Conservation (phyloP, 2,797 vertebrate genomes). For the Euphonia xanthogaster region DNA sequence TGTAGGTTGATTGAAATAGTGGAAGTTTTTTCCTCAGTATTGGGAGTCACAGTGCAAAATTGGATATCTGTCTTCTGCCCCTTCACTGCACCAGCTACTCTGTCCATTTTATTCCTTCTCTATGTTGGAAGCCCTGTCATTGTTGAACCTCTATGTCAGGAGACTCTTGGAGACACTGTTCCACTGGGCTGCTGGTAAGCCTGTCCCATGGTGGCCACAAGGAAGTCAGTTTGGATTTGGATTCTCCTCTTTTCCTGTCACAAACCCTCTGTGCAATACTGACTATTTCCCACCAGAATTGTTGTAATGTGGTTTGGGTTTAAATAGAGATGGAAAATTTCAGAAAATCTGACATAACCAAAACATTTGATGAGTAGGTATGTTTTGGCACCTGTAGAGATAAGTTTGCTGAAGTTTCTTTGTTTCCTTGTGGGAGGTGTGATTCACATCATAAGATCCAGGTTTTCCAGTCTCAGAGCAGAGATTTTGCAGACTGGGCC, state of each 20-base stretch:
- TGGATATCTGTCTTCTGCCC: not conserved
- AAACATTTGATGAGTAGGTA: not conserved
- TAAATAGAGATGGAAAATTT: not conserved
- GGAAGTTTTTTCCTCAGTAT: not conserved
- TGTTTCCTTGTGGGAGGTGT: not conserved
- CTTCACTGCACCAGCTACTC: not conserved
- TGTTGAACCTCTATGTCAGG: not conserved
- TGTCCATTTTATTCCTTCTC: not conserved
- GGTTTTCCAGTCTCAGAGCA: not conserved
- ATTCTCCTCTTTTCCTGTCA: not conserved
- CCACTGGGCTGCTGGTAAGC: not conserved
- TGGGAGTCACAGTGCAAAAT: not conserved
- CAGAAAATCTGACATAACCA: not conserved
- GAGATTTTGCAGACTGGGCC: not conserved
- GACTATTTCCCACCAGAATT: not conserved
- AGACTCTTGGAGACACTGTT: not conserved
- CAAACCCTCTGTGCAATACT: not conserved
- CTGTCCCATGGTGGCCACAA: not conserved
- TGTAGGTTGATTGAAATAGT: not conserved
- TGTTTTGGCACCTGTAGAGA: not conserved
- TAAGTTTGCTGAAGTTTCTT: not conserved
- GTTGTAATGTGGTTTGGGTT: not conserved
- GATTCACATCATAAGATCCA: not conserved
- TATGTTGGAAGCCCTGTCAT: not conserved
- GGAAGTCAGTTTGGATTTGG: not conserved